Evolutionary conservation across 2,888 invertebrate species (phyloP).

Genomic region (Scotopteryx bipunctaria): DNA sequence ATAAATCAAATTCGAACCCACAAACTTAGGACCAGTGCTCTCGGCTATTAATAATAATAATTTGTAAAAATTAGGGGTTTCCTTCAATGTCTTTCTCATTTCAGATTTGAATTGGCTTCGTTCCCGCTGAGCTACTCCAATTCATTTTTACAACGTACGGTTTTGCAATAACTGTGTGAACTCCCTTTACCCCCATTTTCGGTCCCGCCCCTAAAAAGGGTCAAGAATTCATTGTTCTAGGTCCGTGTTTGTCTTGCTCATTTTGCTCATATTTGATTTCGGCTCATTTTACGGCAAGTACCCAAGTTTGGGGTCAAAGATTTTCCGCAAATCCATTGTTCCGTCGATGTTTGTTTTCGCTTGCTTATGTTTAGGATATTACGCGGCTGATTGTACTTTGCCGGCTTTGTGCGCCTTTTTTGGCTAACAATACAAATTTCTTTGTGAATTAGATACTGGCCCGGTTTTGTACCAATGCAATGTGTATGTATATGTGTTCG

Average conservation of each 20-base stretch:
- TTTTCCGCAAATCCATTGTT: slow-evolving; percentile 55
- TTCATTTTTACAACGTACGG: slow-evolving; percentile 8
- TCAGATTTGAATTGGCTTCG: background rate
- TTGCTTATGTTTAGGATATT: slow-evolving; percentile 30
- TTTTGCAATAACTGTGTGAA: slow-evolving; percentile 14
- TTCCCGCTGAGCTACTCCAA: slow-evolving; percentile 3
- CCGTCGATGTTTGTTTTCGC: slow-evolving; percentile 27
- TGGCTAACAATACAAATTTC: slow-evolving; percentile 21
- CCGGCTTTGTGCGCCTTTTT: slow-evolving; percentile 18
- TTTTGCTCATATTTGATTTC: slow-evolving; percentile 75
- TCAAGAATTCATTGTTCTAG: slow-evolving; percentile 65
- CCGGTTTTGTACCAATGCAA: too few relatives aligned
- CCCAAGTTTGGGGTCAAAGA: slow-evolving; percentile 55
- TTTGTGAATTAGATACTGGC: too few relatives aligned
- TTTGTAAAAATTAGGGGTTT: too few relatives aligned
- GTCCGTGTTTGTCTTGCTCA: slow-evolving; percentile 71
- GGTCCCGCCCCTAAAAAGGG: slow-evolving; percentile 45
- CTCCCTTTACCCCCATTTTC: slow-evolving; percentile 7
- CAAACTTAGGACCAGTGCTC: too few relatives aligned
- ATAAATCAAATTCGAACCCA: too few relatives aligned
- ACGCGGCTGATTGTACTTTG: slow-evolving; percentile 26
- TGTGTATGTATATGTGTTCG: too few relatives aligned
- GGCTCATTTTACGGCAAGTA: slow-evolving; percentile 49
- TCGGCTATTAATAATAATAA: too few relatives aligned
- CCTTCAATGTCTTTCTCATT: background rate